Percentiles rank a stretch among this genome's conserved stretches.
Conservation (phyloP, 2,797 vertebrate species). For the Tapera naevia region DNA sequence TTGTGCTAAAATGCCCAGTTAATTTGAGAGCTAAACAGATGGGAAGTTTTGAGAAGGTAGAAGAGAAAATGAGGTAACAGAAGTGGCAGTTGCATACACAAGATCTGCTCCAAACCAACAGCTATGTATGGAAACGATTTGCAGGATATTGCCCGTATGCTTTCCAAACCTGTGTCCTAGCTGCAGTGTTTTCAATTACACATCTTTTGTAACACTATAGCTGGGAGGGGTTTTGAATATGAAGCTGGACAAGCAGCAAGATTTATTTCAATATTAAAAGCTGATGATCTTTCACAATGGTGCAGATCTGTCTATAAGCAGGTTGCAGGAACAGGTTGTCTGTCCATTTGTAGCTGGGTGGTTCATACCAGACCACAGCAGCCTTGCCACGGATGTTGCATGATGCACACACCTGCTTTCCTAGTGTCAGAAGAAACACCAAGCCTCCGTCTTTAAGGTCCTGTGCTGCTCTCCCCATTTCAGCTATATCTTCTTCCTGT, state of each 20-base stretch:
- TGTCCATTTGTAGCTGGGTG: not conserved
- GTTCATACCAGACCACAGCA: not conserved
- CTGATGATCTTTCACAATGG: not conserved
- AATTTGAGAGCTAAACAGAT: slow-evolving; percentile 44
- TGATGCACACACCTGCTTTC: not conserved
- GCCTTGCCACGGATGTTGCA: not conserved
- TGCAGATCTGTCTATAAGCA: not conserved
- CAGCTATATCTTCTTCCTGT: not conserved
- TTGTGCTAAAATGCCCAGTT: slow-evolving; percentile 23
- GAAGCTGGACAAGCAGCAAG: not conserved
- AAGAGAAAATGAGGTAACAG: not conserved
- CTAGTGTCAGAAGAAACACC: not conserved
- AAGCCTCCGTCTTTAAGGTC: not conserved
- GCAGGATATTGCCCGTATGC: slow-evolving; percentile 35
- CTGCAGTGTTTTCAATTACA: not conserved
- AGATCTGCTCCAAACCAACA: slow-evolving; percentile 18
- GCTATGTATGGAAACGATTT: not conserved
- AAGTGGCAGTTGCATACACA: not conserved
- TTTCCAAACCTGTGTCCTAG: not conserved
- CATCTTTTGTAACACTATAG: not conserved
- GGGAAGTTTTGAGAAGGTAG: slow-evolving; percentile 29
- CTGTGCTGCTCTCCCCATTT: not conserved
- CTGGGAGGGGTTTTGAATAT: not conserved
- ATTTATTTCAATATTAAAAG: not conserved
- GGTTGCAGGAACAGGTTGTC: not conserved